A percentile compares a stretch with the other conserved stretches of the same genome.
Conservation (phyloP, 2,888 invertebrate genomes). For the Pandemis heparana region DNA sequence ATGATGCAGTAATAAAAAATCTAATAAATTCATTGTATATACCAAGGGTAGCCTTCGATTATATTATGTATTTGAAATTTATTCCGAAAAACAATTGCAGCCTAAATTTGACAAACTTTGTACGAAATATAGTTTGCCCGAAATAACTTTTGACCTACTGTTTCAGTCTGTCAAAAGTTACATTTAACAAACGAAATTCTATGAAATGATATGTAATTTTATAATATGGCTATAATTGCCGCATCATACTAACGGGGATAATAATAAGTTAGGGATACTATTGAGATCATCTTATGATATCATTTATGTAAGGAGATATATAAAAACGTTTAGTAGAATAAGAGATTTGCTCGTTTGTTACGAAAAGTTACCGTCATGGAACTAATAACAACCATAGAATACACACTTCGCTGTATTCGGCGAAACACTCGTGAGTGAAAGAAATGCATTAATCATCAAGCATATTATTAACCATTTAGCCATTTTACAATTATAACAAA, state of each 20-base stretch:
- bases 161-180: neutral
- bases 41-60: no score
- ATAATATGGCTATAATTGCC: neutral
- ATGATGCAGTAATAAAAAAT: neutral
- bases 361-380: neutral
- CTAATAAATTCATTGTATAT: no score
- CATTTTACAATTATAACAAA: no score
- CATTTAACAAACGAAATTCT: neutral
- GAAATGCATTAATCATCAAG: no score
- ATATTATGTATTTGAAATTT: neutral
- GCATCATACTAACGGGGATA: conserved; percentile 2
- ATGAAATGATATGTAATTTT: neutral
- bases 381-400: neutral
- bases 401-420: no score
- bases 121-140: neutral
- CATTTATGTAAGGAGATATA: conserved; percentile 4
- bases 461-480: no score
- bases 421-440: no score
- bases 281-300: conserved; percentile 13
- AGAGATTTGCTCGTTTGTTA: neutral
- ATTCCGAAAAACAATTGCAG: no score
- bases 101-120: no score
- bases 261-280: neutral
- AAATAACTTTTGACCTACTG: neutral
- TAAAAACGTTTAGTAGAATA: neutral